A percentile compares a stretch with the other conserved stretches of the same genome.
Evolutionary conservation across 2,113 vertebrate genomes (phyloP).

Genomic region (Pheucticus melanocephalus): DNA sequence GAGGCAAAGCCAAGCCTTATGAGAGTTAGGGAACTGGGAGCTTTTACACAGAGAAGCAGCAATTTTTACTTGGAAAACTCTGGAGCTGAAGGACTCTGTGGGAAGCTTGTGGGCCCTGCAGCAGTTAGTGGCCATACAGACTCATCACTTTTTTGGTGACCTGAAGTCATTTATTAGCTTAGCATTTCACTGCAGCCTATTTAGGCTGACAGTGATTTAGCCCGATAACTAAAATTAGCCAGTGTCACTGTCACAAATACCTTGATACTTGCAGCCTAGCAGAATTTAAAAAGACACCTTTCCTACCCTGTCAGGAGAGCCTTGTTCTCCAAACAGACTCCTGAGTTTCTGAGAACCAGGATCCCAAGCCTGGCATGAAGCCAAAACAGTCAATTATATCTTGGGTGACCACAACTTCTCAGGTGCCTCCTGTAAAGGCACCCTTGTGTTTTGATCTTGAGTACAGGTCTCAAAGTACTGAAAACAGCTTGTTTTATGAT

Average conservation of each 20-base stretch:
- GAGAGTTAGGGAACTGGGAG: not conserved
- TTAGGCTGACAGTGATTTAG: not conserved
- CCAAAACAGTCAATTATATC: not conserved
- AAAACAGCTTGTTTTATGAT: not conserved
- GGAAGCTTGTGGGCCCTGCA: not conserved
- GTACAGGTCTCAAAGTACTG: not conserved
- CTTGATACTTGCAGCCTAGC: not conserved
- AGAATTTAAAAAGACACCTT: not conserved
- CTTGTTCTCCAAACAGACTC: not conserved
- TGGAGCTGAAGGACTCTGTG: not conserved
- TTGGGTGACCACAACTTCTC: not conserved
- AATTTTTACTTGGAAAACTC: not conserved
- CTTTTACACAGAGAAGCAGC: not conserved
- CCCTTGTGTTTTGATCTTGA: not conserved
- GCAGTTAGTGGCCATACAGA: not conserved
- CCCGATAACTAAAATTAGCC: not conserved
- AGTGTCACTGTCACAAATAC: not conserved
- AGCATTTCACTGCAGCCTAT: not conserved
- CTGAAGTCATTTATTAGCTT: not conserved
- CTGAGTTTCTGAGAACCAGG: not conserved
- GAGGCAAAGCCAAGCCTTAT: not conserved
- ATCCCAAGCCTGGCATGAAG: not conserved
- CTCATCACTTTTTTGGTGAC: not conserved
- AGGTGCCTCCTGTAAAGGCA: not conserved
- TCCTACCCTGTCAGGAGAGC: not conserved